phyloP scores from a whole-genome alignment of 1,140 invertebrate genomes.

The Bicyclus anynana region DNA sequence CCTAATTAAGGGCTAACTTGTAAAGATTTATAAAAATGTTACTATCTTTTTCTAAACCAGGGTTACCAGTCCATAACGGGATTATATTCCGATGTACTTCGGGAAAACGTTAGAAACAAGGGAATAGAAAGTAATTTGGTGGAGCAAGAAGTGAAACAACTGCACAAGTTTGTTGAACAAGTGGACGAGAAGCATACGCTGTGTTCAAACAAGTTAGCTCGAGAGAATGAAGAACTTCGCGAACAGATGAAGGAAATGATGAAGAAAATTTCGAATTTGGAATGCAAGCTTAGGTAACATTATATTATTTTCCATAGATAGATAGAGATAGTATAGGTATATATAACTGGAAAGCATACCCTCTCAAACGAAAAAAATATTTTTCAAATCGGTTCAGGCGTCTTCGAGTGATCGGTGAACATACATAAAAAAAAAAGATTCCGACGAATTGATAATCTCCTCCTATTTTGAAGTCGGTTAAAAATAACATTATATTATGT shows the following conservation, averaged over 20 bases:
- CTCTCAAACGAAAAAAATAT: too few species aligned
- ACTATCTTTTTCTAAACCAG: conserved; percentile 24
- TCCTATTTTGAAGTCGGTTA: too few species aligned
- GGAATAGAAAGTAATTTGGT: conserved; percentile 14
- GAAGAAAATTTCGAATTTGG: conserved; percentile 48
- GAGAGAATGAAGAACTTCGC: conserved; percentile 50
- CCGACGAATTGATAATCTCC: too few species aligned
- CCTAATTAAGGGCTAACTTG: too few species aligned
- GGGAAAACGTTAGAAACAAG: conserved; percentile 31
- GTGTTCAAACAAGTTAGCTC: conserved; percentile 21
- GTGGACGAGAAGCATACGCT: conserved; percentile 41
- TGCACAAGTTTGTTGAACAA: conserved; percentile 49
- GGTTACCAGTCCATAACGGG: conserved; percentile 57
- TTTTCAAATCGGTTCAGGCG: too few species aligned
- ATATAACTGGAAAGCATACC: too few species aligned
- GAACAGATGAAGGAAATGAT: conserved; percentile 52
- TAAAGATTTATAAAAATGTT: too few species aligned
- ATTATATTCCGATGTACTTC: conserved; percentile 48
- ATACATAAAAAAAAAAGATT: too few species aligned
- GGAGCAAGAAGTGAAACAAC: conserved; percentile 41
- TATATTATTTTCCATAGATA: background rate
- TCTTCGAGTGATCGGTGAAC: too few species aligned
- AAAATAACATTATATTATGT: too few species aligned
- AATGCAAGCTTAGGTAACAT: conserved; percentile 55
- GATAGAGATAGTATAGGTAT: background rate